Evolutionary conservation across 2,113 vertebrate species (phyloP), one percentile per base, ranked within the genome.

Genomic region (Siniperca chuatsi): DNA sequence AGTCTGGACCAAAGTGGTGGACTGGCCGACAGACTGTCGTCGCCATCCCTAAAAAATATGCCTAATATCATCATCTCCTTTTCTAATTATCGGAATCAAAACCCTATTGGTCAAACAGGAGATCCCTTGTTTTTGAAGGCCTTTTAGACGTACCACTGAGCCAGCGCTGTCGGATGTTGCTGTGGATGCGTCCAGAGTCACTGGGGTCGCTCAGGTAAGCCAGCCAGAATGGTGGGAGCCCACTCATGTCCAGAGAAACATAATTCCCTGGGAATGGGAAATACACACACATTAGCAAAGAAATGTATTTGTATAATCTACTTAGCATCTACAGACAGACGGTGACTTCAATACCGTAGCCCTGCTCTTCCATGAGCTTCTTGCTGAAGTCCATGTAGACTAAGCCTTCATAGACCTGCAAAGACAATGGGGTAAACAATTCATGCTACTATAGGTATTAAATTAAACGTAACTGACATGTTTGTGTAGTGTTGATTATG

Each of bases 321-420:
- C 4, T 3, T 5, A 50, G 35, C 42, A 25, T 20, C 6, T 4
- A n/a, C 8, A 44, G 29, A 66, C 18, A 33, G 50, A 75, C 8
- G 74, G 25, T 2, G 46, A 16, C 58, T 46, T 55, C 57, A 70
- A 70, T 96, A 97, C 96, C 96, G 54, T 94, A 94, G 83, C 95
- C 95, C 58, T 92, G 92, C 66, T 96, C 91, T 11, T 96, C 95
- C 96, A 97, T 96, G 18, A 96, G 88, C 57, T 90, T 65, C 84
- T 95, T 95, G 87, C 91, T 95, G 86, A 97, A 97, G 85, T 97
- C 96, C 96, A 97, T 97, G 90, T 96, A 97, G 64, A 97, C 93
- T 46, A 97, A 91, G 4, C 96, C 96, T 85, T 97, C 95, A 75
- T 96, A 97, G 23, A 97, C 96, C 96, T 97, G 86, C 46, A 83